Conservation (phyloP, 2,797 vertebrate genomes). For the Acridotheres tristis region DNA sequence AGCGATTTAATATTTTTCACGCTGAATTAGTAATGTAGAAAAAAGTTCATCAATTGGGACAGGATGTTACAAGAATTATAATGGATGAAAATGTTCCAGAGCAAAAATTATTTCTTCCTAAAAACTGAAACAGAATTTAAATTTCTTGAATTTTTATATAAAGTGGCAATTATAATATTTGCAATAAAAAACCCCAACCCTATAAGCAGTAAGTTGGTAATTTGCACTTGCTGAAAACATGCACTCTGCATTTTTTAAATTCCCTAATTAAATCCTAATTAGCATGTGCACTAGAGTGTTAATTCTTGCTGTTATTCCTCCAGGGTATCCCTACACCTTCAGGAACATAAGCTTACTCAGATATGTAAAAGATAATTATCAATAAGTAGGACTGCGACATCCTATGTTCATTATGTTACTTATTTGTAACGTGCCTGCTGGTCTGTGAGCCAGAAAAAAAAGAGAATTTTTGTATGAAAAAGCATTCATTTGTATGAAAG, state of each 20-base stretch:
- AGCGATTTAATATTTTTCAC: not conserved
- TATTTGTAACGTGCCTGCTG: not conserved
- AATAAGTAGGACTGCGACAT: slow-evolving; percentile 51
- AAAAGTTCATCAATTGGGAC: not conserved
- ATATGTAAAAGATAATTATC: slow-evolving; percentile 76
- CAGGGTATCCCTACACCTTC: slow-evolving; percentile 72
- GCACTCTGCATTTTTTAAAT: slow-evolving; percentile 72
- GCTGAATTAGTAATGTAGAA: not conserved
- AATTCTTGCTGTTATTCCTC: slow-evolving; percentile 74
- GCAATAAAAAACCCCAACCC: slow-evolving; percentile 37
- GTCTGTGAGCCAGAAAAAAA: not conserved
- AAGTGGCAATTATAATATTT: slow-evolving; percentile 73
- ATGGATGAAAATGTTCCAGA: slow-evolving; percentile 30
- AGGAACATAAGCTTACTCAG: slow-evolving; percentile 65
- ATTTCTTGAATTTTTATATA: slow-evolving; percentile 66
- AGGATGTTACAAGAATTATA: not conserved
- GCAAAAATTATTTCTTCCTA: slow-evolving; percentile 49
- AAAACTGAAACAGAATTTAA: slow-evolving; percentile 56
- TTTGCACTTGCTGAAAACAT: slow-evolving; percentile 71
- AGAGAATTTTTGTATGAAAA: not conserved
- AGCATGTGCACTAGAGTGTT: slow-evolving; percentile 76
- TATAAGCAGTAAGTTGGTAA: slow-evolving; percentile 70
- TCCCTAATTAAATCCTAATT: slow-evolving; percentile 81
- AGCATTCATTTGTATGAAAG: not conserved
- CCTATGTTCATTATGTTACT: slow-evolving; percentile 14